Percentiles rank a stretch among this genome's conserved stretches.
These are phyloP conservation scores for Nomada ferruginata DNA, from an alignment of 2,888 invertebrate genomes.

Conservation along the genomic window DNA sequence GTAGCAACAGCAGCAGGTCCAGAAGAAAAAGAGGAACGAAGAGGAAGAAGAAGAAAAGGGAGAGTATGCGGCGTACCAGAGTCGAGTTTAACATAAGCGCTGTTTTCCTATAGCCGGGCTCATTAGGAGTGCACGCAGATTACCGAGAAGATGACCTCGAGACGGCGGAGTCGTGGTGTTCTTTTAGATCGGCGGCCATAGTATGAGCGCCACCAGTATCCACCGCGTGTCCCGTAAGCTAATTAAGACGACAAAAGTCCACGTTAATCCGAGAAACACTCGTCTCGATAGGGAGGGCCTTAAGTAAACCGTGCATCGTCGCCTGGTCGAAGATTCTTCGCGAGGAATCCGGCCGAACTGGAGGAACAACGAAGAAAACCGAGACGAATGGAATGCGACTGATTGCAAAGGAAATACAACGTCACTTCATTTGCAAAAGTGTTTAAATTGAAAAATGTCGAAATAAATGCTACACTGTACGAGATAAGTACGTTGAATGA, in stretches of 20 bases:
- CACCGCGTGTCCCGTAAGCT: constrained; percentile 75
- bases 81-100: constrained; percentile 74
- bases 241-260: constrained; percentile 82
- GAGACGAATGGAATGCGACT: constrained; percentile 17
- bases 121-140: constrained; percentile 76
- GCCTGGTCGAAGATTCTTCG: constrained; percentile 9
- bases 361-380: constrained; percentile 24
- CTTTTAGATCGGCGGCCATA: constrained; percentile 58
- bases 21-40: constrained; percentile 45
- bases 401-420: constrained; percentile 8
- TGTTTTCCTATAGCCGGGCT: constrained; percentile 73
- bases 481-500: not conserved
- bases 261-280: constrained; percentile 75
- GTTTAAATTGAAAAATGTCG: not conserved
- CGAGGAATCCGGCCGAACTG: constrained; percentile 49
- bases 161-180: constrained; percentile 68
- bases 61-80: constrained; percentile 68
- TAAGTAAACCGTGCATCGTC: constrained; percentile 50
- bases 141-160: constrained; percentile 76
- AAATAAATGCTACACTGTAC: not conserved
- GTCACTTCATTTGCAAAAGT: constrained; percentile 18
- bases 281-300: constrained; percentile 66
- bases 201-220: constrained; percentile 67
- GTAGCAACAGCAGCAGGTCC: constrained; percentile 22
- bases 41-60: constrained; percentile 51